phyloP scores from a whole-genome alignment of 2,888 invertebrate species.

The Mythimna impura region DNA sequence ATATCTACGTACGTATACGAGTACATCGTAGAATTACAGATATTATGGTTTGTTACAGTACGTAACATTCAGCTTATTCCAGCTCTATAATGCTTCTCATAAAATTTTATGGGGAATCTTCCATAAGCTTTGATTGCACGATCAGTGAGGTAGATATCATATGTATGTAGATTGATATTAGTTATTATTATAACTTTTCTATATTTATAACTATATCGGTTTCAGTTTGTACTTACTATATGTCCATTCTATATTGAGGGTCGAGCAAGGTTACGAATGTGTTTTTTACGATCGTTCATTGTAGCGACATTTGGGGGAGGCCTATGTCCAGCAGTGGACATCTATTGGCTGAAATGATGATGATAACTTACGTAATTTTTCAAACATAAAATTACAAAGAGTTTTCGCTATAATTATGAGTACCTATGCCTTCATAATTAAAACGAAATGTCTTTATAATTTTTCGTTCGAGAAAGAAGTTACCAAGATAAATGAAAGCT shows the following conservation, averaged over 20 bases:
- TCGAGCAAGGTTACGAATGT: slow-evolving; percentile 1
- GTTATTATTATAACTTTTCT: slow-evolving; percentile 51
- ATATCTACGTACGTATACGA: slow-evolving; percentile 64
- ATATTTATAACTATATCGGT: slow-evolving; percentile 30
- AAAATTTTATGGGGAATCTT: slow-evolving; percentile 84
- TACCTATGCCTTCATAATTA: too few relatives aligned
- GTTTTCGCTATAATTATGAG: background rate
- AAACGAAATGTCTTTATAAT: too few relatives aligned
- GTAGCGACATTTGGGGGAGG: too few relatives aligned
- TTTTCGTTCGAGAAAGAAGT: slow-evolving; percentile 1
- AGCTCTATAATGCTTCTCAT: slow-evolving; percentile 78
- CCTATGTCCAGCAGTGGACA: too few relatives aligned
- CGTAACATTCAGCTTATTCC: slow-evolving; percentile 76
- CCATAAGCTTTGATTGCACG: slow-evolving; percentile 79
- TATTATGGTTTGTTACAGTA: slow-evolving; percentile 74
- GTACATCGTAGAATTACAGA: slow-evolving; percentile 72
- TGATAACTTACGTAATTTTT: background rate
- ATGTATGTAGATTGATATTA: slow-evolving; percentile 60
- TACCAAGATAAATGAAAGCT: slow-evolving; percentile 9
- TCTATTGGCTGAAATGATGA: too few relatives aligned
- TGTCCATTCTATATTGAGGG: slow-evolving; percentile 12
- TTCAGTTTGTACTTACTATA: slow-evolving; percentile 1
- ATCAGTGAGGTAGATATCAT: slow-evolving; percentile 70
- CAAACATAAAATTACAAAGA: slow-evolving; percentile 2
- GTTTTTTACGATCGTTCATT: too few relatives aligned